Conservation (phyloP, 2,888 invertebrate genomes). For the Amorpha juglandis region DNA sequence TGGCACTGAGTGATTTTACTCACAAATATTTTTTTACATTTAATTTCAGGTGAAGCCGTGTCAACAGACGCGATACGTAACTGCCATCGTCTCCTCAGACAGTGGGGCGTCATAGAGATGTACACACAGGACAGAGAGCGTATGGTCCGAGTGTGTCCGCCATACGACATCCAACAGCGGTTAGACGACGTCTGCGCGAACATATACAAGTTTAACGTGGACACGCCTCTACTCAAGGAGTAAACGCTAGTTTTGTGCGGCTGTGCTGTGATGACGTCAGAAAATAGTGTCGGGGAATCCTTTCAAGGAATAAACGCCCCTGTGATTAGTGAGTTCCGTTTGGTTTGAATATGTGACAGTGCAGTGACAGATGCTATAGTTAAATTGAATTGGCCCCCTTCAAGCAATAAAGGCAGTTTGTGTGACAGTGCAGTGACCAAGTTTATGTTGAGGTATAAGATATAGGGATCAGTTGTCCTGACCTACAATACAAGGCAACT, state of each 20-base stretch:
- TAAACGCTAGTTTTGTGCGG: conserved; percentile 22
- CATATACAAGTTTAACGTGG: conserved; percentile 67
- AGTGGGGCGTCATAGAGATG: conserved; percentile 90
- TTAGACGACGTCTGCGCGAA: conserved; percentile 55
- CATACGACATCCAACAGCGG: conserved; percentile 51
- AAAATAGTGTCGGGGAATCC: no score
- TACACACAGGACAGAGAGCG: conserved; percentile 59
- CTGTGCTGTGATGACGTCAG: no score
- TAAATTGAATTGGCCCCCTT: no score
- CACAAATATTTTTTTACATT: no score
- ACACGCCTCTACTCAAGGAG: conserved; percentile 55
- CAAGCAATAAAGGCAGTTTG: neutral
- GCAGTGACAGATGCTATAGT: no score
- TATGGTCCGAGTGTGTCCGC: conserved; percentile 53
- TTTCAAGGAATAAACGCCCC: no score
- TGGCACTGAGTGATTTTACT: no score
- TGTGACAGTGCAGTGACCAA: conserved; percentile 2
- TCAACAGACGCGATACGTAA: conserved; percentile 94
- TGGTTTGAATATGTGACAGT: no score
- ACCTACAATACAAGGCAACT: no score
- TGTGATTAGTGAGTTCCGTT: no score
- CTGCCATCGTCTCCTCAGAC: conserved; percentile 91
- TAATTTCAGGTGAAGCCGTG: conserved; percentile 90
- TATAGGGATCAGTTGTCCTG: no score
- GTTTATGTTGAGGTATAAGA: no score